A percentile compares a stretch with the other conserved stretches of the same genome.
Conservation (phyloP, 2,888 invertebrate species). For the Protophormia terraenovae region DNA sequence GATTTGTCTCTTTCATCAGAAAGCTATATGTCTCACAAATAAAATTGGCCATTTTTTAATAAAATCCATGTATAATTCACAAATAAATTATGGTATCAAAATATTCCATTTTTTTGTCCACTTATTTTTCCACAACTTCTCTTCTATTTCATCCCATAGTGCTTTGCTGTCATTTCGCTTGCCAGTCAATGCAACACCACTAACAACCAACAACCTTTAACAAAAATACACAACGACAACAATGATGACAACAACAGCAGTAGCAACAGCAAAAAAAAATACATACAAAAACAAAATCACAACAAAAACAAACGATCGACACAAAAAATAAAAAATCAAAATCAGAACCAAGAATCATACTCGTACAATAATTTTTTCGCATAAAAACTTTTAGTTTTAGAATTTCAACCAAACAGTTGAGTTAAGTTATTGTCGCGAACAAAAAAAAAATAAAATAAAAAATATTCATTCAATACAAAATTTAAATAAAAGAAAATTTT, state of each 20-base stretch:
- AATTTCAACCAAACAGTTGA: slow-evolving; percentile 76
- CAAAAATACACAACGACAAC: slow-evolving; percentile 11
- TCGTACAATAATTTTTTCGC: slow-evolving; percentile 69
- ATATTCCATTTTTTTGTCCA: no score
- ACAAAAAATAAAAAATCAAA: slow-evolving; percentile 32
- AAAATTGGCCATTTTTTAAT: no score
- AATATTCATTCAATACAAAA: slow-evolving; percentile 18
- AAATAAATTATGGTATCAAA: no score
- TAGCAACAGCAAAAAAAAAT: slow-evolving; percentile 25
- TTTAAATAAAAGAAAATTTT: not conserved
- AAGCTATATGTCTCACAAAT: no score
- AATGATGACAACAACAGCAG: not conserved
- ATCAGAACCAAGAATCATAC: slow-evolving; percentile 42
- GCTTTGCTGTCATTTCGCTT: slow-evolving; percentile 9
- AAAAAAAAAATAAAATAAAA: not conserved
- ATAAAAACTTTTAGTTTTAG: slow-evolving; percentile 78
- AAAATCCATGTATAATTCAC: no score
- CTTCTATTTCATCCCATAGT: slow-evolving; percentile 27
- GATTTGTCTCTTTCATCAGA: no score
- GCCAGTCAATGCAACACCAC: slow-evolving; percentile 27
- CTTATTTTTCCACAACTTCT: not conserved
- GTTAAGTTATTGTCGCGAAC: slow-evolving; percentile 77
- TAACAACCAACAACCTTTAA: slow-evolving; percentile 46
- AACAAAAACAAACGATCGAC: slow-evolving; percentile 51
- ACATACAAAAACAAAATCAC: not conserved